phyloP scores from a whole-genome alignment of 2,797 vertebrate species.

The Hippopotamyrus pictus region DNA sequence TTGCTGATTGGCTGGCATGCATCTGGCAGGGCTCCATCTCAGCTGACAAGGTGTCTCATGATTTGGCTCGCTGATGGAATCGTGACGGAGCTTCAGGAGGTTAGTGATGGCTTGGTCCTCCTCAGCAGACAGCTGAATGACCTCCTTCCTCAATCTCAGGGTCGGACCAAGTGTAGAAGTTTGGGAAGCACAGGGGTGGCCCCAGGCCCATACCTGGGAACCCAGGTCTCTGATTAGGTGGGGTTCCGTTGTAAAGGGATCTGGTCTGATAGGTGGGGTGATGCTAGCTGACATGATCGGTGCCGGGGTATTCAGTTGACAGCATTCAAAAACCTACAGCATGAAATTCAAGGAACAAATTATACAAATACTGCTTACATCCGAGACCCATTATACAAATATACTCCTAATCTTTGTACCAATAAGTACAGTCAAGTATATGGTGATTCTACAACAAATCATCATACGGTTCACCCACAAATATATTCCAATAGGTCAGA shows the following conservation, averaged over 20 bases:
- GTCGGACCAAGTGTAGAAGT: background rate
- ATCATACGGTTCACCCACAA: background rate
- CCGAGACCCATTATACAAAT: background rate
- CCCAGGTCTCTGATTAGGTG: conserved; percentile 42
- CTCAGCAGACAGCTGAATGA: conserved; percentile 51
- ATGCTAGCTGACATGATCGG: conserved; percentile 48
- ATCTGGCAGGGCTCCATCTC: background rate
- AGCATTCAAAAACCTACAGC: conserved; percentile 36
- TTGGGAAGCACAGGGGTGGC: background rate
- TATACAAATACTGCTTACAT: background rate
- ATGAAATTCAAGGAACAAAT: background rate
- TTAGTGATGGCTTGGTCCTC: conserved; percentile 55
- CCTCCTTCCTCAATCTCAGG: background rate
- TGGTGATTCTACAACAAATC: background rate
- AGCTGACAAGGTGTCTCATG: background rate
- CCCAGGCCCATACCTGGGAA: conserved; percentile 18
- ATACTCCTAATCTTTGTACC: background rate
- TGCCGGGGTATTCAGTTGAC: conserved; percentile 48
- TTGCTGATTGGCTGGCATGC: background rate
- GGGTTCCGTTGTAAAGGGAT: conserved; percentile 41
- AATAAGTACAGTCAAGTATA: background rate
- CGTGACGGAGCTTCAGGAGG: conserved; percentile 50
- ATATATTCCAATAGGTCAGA: background rate
- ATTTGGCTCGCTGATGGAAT: background rate
- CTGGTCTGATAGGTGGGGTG: conserved; percentile 27